Evolutionary conservation across 1,140 invertebrate genomes (phyloP).

Genomic region (Sarcophaga bullata): DNA sequence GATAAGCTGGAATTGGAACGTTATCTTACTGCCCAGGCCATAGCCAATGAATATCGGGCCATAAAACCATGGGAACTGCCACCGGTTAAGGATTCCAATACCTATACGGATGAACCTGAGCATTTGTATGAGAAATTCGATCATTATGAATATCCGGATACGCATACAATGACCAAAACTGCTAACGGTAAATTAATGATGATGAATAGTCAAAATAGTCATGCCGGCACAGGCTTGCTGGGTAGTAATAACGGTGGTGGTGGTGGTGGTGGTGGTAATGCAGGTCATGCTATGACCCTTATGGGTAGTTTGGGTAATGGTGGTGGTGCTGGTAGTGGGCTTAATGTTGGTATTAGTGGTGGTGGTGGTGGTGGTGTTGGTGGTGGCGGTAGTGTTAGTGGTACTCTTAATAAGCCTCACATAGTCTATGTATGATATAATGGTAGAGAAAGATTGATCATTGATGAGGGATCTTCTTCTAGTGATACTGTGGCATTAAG

Average conservation of each 20-base stretch:
- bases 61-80: constrained; percentile 64
- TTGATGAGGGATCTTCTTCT: constrained; percentile 18
- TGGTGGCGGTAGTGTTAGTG: constrained; percentile 40
- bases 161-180: constrained; percentile 61
- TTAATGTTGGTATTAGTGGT: constrained; percentile 32
- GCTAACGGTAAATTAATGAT: constrained; percentile 52
- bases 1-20: constrained; percentile 64
- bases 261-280: background rate
- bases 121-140: constrained; percentile 65
- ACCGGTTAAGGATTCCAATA: constrained; percentile 58
- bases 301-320: background rate
- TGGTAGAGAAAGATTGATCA: constrained; percentile 40
- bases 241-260: background rate
- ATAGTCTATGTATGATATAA: constrained; percentile 65
- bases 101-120: constrained; percentile 58
- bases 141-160: constrained; percentile 64
- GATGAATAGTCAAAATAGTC: background rate
- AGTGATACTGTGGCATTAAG: constrained; percentile 41
- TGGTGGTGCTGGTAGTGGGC: constrained; percentile 38
- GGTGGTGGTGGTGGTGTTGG: constrained; percentile 15
- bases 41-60: constrained; percentile 63
- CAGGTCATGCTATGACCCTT: background rate
- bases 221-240: background rate
- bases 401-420: constrained; percentile 55
- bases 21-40: constrained; percentile 62